phyloP scores from a whole-genome alignment of 2,888 invertebrate species.

The Dromius quadrimaculatus region DNA sequence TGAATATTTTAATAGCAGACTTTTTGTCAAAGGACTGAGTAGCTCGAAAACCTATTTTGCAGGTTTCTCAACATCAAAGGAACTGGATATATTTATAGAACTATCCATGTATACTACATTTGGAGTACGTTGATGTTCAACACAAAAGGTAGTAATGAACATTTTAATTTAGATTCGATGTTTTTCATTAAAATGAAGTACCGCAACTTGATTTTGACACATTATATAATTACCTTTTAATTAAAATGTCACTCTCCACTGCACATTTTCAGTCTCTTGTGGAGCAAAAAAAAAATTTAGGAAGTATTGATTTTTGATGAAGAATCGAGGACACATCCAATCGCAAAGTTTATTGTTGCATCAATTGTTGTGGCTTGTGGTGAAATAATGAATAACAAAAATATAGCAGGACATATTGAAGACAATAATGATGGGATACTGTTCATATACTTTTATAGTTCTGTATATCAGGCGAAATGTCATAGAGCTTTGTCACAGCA shows the following conservation, averaged over 20 bases:
- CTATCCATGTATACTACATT: not conserved
- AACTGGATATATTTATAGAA: constrained; percentile 2
- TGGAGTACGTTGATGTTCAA: constrained; percentile 6
- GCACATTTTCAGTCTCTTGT: not conserved
- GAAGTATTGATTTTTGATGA: no score
- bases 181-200: constrained; percentile 12
- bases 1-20: constrained; percentile 18
- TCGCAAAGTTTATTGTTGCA: no score
- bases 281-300: not conserved
- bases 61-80: constrained; percentile 20
- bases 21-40: constrained; percentile 10
- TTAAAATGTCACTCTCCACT: constrained; percentile 1
- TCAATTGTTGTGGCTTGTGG: no score
- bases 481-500: no score
- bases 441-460: no score
- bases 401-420: no score
- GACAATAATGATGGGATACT: no score
- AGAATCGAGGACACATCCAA: no score
- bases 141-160: not conserved
- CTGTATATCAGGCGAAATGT: no score
- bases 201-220: not conserved
- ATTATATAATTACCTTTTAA: constrained; percentile 17
- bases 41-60: constrained; percentile 24
- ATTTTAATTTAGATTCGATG: constrained; percentile 18
- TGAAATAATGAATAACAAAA: no score